A percentile compares a stretch with the other conserved stretches of the same genome.
These are phyloP conservation scores for Dioctria linearis DNA, from an alignment of 2,888 invertebrate species.

Conservation along the genomic window DNA sequence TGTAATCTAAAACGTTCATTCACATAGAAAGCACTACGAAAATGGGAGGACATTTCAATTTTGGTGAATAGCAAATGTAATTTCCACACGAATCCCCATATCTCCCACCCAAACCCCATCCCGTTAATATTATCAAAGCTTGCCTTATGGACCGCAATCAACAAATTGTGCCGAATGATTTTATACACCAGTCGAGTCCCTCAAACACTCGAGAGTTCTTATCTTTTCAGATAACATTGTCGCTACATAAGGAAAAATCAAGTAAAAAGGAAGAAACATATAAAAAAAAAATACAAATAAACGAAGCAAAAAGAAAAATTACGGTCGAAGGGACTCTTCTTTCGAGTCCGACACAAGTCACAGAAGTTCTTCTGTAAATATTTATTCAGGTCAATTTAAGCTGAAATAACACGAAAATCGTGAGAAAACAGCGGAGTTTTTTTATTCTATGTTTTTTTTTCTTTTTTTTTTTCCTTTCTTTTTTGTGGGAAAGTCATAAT, in stretches of 20 bases:
- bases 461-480: too few relatives aligned
- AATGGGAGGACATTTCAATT: slow-evolving; percentile 43
- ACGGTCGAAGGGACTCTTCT: slow-evolving; percentile 33
- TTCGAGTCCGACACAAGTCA: slow-evolving; percentile 30
- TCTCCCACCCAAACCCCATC: slow-evolving; percentile 5
- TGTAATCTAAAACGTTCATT: slow-evolving; percentile 16
- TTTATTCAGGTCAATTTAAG: slow-evolving; percentile 44
- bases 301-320: slow-evolving; percentile 8
- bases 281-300: slow-evolving; percentile 23
- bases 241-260: slow-evolving; percentile 19
- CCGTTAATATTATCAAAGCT: slow-evolving; percentile 41
- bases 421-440: slow-evolving; percentile 18
- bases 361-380: slow-evolving; percentile 31
- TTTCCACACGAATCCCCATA: slow-evolving; percentile 28
- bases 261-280: slow-evolving; percentile 9
- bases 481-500: not conserved
- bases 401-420: slow-evolving; percentile 9
- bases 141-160: slow-evolving; percentile 50
- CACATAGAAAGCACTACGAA: slow-evolving; percentile 4
- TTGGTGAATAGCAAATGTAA: slow-evolving; percentile 30
- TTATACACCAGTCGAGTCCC: slow-evolving; percentile 22
- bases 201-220: slow-evolving; percentile 7
- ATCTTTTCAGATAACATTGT: slow-evolving; percentile 19
- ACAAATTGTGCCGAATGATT: slow-evolving; percentile 46
- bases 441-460: not conserved